Evolutionary conservation across 2,797 vertebrate genomes (phyloP).

Genomic region (Cossypha niveicapilla): DNA sequence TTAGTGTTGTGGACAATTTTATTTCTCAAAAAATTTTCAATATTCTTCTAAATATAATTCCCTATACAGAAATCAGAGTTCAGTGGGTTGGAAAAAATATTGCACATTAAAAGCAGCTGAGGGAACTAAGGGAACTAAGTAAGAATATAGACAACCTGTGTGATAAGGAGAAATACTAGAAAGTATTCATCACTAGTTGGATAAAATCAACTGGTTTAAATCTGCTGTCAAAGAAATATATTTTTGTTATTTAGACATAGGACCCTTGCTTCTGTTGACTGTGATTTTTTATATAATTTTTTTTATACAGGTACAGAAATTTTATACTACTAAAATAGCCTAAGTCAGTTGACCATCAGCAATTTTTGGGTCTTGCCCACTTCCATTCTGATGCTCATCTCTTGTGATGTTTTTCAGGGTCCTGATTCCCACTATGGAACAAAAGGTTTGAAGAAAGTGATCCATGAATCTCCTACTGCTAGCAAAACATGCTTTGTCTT

Average conservation of each 20-base stretch:
- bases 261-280: not conserved
- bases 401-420: constrained; percentile 76
- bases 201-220: not conserved
- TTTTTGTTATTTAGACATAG: not conserved
- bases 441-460: constrained; percentile 93
- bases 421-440: constrained; percentile 98
- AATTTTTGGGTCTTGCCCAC: not conserved
- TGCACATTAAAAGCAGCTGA: not conserved
- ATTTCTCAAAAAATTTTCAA: not conserved
- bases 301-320: not conserved
- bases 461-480: constrained; percentile 88
- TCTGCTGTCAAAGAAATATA: not conserved
- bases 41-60: not conserved
- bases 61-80: not conserved
- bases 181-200: not conserved
- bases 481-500: constrained; percentile 97
- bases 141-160: not conserved
- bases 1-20: not conserved
- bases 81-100: not conserved
- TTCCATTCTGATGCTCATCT: not conserved
- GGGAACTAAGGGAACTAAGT: not conserved
- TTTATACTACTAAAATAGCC: not conserved
- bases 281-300: not conserved
- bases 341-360: not conserved
- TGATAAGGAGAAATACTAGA: not conserved